Evolutionary conservation across 1,140 invertebrate genomes (phyloP), one percentile per base, ranked within the genome.

Genomic region (Trissolcus basalis): DNA sequence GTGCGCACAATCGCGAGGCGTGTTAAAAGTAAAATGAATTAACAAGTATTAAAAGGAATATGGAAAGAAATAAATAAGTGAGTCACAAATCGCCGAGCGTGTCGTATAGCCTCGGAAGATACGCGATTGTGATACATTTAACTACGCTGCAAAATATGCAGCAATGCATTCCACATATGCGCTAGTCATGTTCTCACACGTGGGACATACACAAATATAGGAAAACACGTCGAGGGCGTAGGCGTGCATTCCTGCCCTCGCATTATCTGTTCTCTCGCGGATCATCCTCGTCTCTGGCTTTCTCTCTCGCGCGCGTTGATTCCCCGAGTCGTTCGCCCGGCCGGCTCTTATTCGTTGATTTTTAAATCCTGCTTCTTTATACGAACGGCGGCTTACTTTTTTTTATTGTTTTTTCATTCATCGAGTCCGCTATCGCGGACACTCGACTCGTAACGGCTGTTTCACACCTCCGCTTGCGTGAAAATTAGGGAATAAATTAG

Each of bases 401-500:
- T 27, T 27, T 27, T 27, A 78, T 63, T 44, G 63, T 78, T 58
- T 69, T 74, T 72, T 63, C 51, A 61, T 69, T 51, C 64, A 50
- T 53, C 58, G 71, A 60, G 60, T 53, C 73, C 79, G 80, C 82
- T 81, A 84, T 81, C 83, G 82, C 51, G 76, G 73, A 80, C 81
- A 82, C 81, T 79, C 70, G 81, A 80, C 59, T 63, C 81, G 78
- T 82, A 87, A 87, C 83, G 85, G 80, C 85, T 87, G 83, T 87
- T 87, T 88, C 84, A 88, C 86, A 86, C 86, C 86, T 87, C 85
- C 85, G 84, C 84, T 84, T 79, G 82, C 80, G 61, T 83, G 81
- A 79, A 84, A 87, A 87, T 87, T 87, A 87, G 86, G 86, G 85
- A 86, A 87, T 87, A 87, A 87, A 87, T 86, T 87, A 87, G 85